Conservation (phyloP, 2,888 invertebrate genomes). For the Caradrina kadenii region DNA sequence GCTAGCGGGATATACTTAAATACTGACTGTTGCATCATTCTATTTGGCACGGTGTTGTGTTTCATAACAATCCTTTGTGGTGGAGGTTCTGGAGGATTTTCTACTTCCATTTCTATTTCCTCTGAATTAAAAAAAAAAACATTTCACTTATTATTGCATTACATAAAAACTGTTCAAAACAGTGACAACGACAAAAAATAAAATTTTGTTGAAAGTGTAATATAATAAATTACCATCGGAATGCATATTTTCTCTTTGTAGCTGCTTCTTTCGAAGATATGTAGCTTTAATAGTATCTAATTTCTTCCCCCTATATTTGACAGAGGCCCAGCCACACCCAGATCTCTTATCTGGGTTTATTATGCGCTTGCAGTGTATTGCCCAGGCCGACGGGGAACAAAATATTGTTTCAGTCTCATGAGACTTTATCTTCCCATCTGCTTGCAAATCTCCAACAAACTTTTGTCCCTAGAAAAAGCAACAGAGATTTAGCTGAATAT, state of each 20-base stretch:
- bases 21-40: constrained; percentile 94
- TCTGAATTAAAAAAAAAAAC: constrained; percentile 76
- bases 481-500: not conserved
- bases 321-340: constrained; percentile 98
- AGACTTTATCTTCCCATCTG: constrained; percentile 96
- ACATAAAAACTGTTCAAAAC: not conserved
- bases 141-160: not conserved
- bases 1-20: not conserved
- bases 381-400: constrained; percentile 97
- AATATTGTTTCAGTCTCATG: constrained; percentile 97
- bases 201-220: not conserved
- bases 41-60: constrained; percentile 94
- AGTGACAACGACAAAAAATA: constrained; percentile 5
- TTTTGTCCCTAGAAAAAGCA: constrained; percentile 93
- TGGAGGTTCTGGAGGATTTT: constrained; percentile 91
- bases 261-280: constrained; percentile 93
- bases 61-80: constrained; percentile 93
- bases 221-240: constrained; percentile 79
- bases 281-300: constrained; percentile 96
- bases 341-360: constrained; percentile 98
- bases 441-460: constrained; percentile 96
- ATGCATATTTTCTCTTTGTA: constrained; percentile 90
- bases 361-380: constrained; percentile 97
- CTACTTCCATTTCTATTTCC: constrained; percentile 91
- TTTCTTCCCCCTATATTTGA: constrained; percentile 96